Conservation (phyloP, 2,113 vertebrate genomes). For the Neolamprologus hecqui region DNA sequence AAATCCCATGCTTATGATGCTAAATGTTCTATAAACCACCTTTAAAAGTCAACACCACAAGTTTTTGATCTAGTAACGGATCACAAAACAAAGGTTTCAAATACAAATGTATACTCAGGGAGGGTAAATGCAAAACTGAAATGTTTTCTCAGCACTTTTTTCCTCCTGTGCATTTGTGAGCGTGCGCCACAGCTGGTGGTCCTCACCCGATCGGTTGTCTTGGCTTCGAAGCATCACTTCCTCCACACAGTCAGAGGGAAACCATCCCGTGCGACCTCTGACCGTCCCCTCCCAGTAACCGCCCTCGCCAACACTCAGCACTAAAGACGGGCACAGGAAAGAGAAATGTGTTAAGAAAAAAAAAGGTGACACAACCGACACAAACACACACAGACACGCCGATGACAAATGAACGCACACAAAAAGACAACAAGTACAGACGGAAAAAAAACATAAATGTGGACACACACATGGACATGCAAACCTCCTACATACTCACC, state of each 20-base stretch:
- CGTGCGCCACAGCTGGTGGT: background rate
- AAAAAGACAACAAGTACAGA: constrained; percentile 8
- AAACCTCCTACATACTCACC: constrained; percentile 64
- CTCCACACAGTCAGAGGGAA: constrained; percentile 89
- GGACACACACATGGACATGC: constrained; percentile 37
- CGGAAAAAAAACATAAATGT: background rate
- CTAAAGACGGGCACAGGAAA: constrained; percentile 48
- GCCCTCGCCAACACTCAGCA: constrained; percentile 87
- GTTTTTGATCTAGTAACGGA: accelerated
- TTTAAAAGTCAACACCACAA: accelerated
- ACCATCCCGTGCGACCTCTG: constrained; percentile 86
- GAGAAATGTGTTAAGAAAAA: background rate
- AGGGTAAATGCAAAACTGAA: background rate
- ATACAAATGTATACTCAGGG: background rate
- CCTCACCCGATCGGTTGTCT: constrained; percentile 81
- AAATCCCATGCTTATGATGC: background rate
- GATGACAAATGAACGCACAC: constrained; percentile 8
- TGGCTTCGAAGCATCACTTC: constrained; percentile 83
- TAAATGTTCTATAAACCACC: background rate
- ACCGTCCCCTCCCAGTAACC: constrained; percentile 93
- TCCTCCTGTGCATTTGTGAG: background rate
- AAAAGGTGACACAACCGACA: background rate
- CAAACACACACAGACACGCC: background rate
- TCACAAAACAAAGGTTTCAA: background rate
- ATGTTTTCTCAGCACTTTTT: background rate